Conservation (phyloP, 2,797 vertebrate genomes). For the Galaxias olidus region DNA sequence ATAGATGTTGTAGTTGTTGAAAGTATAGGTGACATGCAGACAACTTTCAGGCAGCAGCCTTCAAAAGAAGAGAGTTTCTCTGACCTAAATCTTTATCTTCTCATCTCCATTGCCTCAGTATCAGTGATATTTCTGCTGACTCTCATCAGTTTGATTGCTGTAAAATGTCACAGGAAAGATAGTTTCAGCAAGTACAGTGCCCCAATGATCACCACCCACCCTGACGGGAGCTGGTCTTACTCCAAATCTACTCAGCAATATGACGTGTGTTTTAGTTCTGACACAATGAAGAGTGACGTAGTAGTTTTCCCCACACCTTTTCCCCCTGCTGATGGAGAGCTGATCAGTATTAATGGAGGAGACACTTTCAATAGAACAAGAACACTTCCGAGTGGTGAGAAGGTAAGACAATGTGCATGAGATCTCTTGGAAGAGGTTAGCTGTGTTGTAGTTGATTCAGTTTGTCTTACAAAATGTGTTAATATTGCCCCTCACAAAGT, state of each 20-base stretch:
- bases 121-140: conserved; percentile 27
- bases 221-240: conserved; percentile 31
- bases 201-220: conserved; percentile 31
- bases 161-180: conserved; percentile 32
- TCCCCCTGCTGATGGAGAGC: conserved; percentile 22
- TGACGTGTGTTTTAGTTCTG: conserved; percentile 36
- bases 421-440: too few species aligned
- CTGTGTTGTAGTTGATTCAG: too few species aligned
- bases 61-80: conserved; percentile 15
- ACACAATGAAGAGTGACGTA: conserved; percentile 43
- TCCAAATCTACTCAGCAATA: conserved; percentile 29
- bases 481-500: too few species aligned
- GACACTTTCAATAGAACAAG: conserved; percentile 29
- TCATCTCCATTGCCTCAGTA: conserved; percentile 24
- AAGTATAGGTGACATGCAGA: conserved; percentile 13
- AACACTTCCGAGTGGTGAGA: conserved; percentile 22
- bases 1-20: conserved; percentile 71
- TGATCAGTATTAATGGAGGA: conserved; percentile 35
- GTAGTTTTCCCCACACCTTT: conserved; percentile 34
- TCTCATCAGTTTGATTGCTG: conserved; percentile 14
- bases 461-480: too few species aligned
- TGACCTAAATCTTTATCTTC: conserved; percentile 26
- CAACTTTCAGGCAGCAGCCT: background rate
- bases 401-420: conserved; percentile 24
- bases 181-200: conserved; percentile 20